Conservation (phyloP, 2,113 vertebrate species). For the Nycticebus coucang region DNA sequence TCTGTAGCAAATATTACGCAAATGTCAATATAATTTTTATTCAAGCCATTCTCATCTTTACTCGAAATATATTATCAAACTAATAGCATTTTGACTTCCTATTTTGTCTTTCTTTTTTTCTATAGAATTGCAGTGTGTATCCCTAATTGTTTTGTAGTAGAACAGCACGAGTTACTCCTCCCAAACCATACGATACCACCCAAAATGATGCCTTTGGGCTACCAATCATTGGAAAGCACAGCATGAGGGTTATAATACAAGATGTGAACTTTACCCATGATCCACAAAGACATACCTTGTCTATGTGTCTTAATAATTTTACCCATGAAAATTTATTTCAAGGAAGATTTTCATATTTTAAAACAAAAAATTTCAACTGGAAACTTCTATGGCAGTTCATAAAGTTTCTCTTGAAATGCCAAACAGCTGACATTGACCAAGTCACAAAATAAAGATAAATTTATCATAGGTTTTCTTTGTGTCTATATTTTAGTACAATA, state of each 20-base stretch:
- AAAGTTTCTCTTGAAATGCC: background rate
- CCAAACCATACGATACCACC: conserved; percentile 62
- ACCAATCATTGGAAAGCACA: conserved; percentile 45
- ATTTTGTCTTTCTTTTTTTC: conserved; percentile 43
- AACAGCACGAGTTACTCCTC: conserved; percentile 61
- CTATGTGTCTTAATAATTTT: conserved; percentile 5
- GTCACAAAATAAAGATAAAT: background rate
- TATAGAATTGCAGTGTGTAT: conserved; percentile 30
- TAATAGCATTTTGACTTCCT: conserved; percentile 3
- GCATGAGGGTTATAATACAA: background rate
- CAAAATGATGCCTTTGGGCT: conserved; percentile 57
- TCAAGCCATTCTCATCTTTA: background rate
- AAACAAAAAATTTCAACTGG: background rate
- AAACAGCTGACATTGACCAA: background rate
- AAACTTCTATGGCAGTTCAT: background rate
- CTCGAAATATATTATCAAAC: conserved; percentile 41
- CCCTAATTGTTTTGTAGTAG: conserved; percentile 63
- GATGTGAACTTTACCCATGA: conserved; percentile 37
- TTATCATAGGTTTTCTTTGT: background rate
- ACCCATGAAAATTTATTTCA: conserved; percentile 35
- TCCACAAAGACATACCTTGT: background rate
- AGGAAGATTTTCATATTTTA: conserved; percentile 4
- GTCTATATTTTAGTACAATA: background rate
- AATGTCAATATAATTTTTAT: conserved; percentile 1
- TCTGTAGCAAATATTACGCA: background rate